A percentile compares a stretch with the other conserved stretches of the same genome.
Conservation (phyloP, 2,113 vertebrate genomes). For the Nerophis lumbriciformis region DNA sequence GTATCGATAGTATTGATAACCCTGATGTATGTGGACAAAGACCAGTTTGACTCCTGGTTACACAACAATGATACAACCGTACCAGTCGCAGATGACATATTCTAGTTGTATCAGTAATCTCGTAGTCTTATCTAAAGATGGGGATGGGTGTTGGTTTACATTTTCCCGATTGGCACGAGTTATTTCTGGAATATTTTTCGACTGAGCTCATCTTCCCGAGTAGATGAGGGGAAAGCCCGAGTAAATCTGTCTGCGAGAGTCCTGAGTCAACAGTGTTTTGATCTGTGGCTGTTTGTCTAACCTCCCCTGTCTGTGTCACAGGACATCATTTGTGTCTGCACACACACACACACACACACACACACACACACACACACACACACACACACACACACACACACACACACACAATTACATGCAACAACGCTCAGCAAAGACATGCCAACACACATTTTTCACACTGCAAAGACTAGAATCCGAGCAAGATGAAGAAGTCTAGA, state of each 20-base stretch:
- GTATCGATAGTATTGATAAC: no score
- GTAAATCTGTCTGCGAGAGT: slow-evolving; percentile 6
- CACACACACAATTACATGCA: slow-evolving; percentile 1
- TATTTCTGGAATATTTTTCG: not conserved
- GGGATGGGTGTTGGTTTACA: not conserved
- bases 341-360: not conserved
- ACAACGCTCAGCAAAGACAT: no score
- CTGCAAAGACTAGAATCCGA: no score
- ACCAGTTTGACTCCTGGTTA: no score
- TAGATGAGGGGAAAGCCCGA: not conserved
- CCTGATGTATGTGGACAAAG: no score
- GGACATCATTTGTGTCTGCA: slow-evolving; percentile 43
- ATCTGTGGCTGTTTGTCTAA: slow-evolving; percentile 49
- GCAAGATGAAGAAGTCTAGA: no score
- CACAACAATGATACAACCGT: no score
- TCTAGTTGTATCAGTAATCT: no score
- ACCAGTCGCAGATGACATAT: no score
- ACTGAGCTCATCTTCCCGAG: not conserved
- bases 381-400: slow-evolving; percentile 25
- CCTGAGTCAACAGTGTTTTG: slow-evolving; percentile 29
- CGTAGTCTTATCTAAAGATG: no score
- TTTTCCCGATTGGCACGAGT: no score
- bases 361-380: slow-evolving; percentile 4
- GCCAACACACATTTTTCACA: no score
- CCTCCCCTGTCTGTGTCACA: slow-evolving; percentile 50